A percentile compares a stretch with the other conserved stretches of the same genome.
Conservation (phyloP, 2,888 invertebrate genomes). For the Synergus itoensis region DNA sequence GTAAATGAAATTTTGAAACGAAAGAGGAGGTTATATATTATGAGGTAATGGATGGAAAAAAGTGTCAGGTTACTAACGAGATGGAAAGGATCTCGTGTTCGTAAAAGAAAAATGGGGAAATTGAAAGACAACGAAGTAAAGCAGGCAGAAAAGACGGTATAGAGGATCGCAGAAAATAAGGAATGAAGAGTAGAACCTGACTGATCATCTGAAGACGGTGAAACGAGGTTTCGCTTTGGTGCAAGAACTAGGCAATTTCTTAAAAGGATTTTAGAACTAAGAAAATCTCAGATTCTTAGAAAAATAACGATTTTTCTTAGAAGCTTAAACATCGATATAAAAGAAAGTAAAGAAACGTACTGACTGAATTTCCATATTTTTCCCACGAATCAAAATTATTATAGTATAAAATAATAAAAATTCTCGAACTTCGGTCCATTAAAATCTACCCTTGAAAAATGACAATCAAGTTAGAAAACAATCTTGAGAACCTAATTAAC, state of each 20-base stretch:
- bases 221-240: neutral
- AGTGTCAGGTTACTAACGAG: conserved; percentile 36
- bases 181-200: conserved; percentile 12
- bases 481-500: neutral
- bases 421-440: too few relatives aligned
- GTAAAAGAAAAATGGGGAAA: conserved; percentile 18
- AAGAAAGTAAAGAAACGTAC: too few relatives aligned
- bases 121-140: conserved; percentile 37
- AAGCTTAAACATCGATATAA: neutral
- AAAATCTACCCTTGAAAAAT: too few relatives aligned
- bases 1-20: neutral
- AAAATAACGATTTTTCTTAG: neutral
- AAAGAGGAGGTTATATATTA: neutral
- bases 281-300: neutral
- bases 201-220: conserved; percentile 17
- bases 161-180: conserved; percentile 14
- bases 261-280: neutral
- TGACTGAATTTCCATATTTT: too few relatives aligned
- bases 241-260: neutral
- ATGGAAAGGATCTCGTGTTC: conserved; percentile 28
- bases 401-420: too few relatives aligned
- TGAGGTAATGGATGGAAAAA: conserved; percentile 25
- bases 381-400: too few relatives aligned
- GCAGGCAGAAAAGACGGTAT: conserved; percentile 10
- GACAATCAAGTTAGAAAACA: neutral